These are phyloP conservation scores for Probaryconus sp. DNA, from an alignment of 1,140 invertebrate species.

Conservation along the genomic window DNA sequence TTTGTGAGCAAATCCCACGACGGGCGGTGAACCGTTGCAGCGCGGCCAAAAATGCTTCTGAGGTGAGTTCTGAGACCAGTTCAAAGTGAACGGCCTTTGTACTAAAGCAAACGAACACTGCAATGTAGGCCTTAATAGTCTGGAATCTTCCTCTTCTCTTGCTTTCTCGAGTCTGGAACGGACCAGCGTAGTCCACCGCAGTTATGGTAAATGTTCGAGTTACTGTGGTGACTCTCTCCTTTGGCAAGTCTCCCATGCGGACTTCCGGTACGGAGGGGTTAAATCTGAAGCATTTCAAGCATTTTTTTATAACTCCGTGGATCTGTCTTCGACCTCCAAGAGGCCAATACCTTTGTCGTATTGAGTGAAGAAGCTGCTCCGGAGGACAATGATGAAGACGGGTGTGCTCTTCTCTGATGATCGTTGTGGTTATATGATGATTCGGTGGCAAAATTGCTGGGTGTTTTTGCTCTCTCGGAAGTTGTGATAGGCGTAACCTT, in stretches of 20 bases:
- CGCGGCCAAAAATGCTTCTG: too few relatives aligned
- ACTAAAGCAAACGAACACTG: too few relatives aligned
- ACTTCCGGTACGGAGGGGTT: slow-evolving; percentile 36
- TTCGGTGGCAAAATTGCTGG: slow-evolving; percentile 71
- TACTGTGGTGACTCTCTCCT: too few relatives aligned
- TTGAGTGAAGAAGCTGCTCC: slow-evolving; percentile 22
- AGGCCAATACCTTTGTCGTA: slow-evolving; percentile 33
- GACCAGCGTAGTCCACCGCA: too few relatives aligned
- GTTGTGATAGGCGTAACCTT: slow-evolving; percentile 57
- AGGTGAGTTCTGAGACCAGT: too few relatives aligned
- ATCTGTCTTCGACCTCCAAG: slow-evolving; percentile 25
- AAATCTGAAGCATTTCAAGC: slow-evolving; percentile 57
- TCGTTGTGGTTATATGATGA: slow-evolving; percentile 61
- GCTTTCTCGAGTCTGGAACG: too few relatives aligned
- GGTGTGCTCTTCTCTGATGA: slow-evolving; percentile 63
- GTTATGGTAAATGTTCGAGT: too few relatives aligned
- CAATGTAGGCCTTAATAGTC: too few relatives aligned
- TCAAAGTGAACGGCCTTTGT: too few relatives aligned
- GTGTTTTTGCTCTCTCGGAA: slow-evolving; percentile 69
- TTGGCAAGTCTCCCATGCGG: slow-evolving; percentile 65
- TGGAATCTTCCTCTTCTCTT: too few relatives aligned
- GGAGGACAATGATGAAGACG: slow-evolving; percentile 57
- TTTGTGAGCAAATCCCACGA: too few relatives aligned
- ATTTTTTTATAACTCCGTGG: slow-evolving; percentile 50
- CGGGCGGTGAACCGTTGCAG: too few relatives aligned